phyloP scores from a whole-genome alignment of 2,888 invertebrate species.

The Harpalus rubripes region DNA sequence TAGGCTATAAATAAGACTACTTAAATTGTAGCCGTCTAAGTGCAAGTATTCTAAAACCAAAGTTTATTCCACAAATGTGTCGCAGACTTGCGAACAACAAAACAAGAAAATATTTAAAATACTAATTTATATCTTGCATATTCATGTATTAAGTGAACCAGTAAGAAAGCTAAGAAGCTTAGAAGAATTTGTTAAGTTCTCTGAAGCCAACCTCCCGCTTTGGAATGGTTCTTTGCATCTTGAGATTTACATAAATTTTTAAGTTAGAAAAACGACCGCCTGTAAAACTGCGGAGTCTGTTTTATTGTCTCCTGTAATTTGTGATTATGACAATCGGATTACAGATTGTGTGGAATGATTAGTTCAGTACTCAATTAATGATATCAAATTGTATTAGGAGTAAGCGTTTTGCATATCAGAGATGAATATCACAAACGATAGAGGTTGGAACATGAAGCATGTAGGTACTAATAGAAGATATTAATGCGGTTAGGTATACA shows the following conservation, averaged over 20 bases:
- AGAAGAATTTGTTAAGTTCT: constrained; percentile 19
- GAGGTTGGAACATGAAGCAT: neutral
- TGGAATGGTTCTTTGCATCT: constrained; percentile 2
- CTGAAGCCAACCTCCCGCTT: neutral
- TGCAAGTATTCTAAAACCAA: neutral
- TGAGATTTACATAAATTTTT: constrained; percentile 19
- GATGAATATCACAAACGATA: neutral
- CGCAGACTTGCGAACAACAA: neutral
- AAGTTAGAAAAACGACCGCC: constrained; percentile 4
- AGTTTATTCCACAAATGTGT: neutral
- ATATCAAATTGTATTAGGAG: neutral
- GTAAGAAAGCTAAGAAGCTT: constrained; percentile 5
- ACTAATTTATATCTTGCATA: constrained; percentile 1
- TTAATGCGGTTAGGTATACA: neutral
- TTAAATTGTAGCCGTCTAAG: too few relatives aligned
- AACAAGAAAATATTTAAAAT: constrained; percentile 16
- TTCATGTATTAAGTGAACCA: constrained; percentile 5
- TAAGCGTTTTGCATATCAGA: neutral
- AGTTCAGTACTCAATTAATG: neutral
- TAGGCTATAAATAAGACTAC: too few relatives aligned
- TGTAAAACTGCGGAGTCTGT: neutral
- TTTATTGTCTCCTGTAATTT: neutral
- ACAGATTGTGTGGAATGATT: neutral
- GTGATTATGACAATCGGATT: constrained; percentile 1
- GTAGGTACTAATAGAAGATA: neutral